Percentiles rank a stretch among this genome's conserved stretches.
Evolutionary conservation across 2,113 vertebrate species (phyloP).

Genomic region (Tachysurus fulvidraco): DNA sequence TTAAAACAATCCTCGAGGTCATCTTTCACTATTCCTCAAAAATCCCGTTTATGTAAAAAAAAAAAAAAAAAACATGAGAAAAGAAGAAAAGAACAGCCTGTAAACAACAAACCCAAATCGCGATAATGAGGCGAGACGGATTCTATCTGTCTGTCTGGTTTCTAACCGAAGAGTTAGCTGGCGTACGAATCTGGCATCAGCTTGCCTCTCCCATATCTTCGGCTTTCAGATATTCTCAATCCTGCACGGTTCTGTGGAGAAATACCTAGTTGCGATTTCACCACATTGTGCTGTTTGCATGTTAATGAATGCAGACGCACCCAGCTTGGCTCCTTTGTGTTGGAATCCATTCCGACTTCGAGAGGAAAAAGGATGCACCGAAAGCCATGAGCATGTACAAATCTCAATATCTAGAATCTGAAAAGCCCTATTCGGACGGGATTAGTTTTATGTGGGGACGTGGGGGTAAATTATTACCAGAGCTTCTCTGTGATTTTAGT

Average conservation of each 20-base stretch:
- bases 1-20: neutral
- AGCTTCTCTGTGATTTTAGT: no score
- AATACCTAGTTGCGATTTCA: conserved; percentile 59
- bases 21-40: neutral
- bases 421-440: no score
- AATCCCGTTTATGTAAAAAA: neutral
- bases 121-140: conserved; percentile 59
- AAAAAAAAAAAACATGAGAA: neutral
- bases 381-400: neutral
- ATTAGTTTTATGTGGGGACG: no score
- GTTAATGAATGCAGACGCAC: conserved; percentile 58
- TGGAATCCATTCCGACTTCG: conserved; percentile 19
- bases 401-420: neutral
- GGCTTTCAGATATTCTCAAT: conserved; percentile 45
- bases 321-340: conserved; percentile 41
- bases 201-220: conserved; percentile 5
- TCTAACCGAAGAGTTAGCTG: neutral
- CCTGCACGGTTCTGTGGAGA: conserved; percentile 38
- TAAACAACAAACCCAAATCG: conserved; percentile 33
- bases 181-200: neutral
- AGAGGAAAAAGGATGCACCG: neutral
- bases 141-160: conserved; percentile 27
- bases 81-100: conserved; percentile 13
- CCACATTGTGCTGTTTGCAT: conserved; percentile 61
- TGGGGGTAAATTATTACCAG: no score